Evolutionary conservation across 1,140 invertebrate genomes (phyloP).

Genomic region (Brachionus plicatilis): DNA sequence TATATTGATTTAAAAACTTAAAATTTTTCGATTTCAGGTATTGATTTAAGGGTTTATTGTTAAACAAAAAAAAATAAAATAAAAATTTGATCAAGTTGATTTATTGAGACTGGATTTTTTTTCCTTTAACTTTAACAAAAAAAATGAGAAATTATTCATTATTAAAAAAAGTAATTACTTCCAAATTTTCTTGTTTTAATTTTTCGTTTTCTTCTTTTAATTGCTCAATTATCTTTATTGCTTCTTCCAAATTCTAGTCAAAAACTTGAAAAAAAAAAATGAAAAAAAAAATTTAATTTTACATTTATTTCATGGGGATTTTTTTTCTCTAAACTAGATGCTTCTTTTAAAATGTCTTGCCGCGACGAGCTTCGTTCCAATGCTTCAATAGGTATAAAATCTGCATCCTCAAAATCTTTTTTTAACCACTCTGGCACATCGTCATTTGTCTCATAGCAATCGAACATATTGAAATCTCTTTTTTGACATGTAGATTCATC

Average conservation of each 20-base stretch:
- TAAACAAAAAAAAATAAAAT: background rate
- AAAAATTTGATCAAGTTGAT: background rate
- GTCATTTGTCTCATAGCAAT: background rate
- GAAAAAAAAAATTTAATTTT: background rate
- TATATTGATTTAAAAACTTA: background rate
- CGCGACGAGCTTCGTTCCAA: background rate
- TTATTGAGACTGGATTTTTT: background rate
- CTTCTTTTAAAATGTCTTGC: background rate
- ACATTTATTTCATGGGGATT: background rate
- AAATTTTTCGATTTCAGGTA: background rate
- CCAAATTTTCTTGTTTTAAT: background rate
- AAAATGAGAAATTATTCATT: background rate
- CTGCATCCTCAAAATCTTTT: slow-evolving; percentile 35
- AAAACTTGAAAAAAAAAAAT: background rate
- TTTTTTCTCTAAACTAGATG: background rate
- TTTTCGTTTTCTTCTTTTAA: slow-evolving; percentile 13
- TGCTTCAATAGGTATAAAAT: slow-evolving; percentile 21
- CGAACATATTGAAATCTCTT: background rate
- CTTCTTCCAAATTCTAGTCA: background rate
- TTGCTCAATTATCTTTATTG: background rate
- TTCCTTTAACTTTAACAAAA: background rate
- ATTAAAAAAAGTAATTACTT: background rate
- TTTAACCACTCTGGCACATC: slow-evolving; percentile 29
- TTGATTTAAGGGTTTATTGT: background rate
- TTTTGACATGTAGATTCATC: background rate